phyloP scores from a whole-genome alignment of 2,113 vertebrate genomes.

The Solea senegalensis region DNA sequence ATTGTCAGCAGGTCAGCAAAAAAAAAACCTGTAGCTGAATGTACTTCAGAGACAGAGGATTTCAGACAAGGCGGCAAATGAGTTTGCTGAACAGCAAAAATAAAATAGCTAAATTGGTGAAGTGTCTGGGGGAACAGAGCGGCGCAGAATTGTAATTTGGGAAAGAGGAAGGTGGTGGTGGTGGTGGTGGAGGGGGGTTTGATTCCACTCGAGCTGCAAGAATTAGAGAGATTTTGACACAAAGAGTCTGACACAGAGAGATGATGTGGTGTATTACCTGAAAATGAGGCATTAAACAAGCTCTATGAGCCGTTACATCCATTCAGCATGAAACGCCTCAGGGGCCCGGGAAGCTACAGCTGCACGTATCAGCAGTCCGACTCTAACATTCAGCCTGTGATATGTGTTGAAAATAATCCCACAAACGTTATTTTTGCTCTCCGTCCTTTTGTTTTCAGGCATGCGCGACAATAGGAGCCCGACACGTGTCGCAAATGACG shows the following conservation, averaged over 20 bases:
- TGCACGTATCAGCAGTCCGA: no score
- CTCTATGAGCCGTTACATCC: no score
- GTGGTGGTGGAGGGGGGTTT: no score
- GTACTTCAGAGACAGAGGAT: slow-evolving; percentile 36
- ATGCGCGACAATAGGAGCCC: no score
- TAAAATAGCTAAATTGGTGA: slow-evolving; percentile 58
- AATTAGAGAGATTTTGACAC: slow-evolving; percentile 47
- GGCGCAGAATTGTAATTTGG: neutral
- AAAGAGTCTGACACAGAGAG: slow-evolving; percentile 33
- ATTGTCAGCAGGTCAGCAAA: slow-evolving; percentile 46
- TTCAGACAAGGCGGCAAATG: slow-evolving; percentile 33
- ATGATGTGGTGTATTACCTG: slow-evolving; percentile 36
- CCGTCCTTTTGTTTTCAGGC: no score
- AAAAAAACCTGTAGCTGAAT: slow-evolving; percentile 43
- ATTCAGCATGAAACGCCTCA: no score
- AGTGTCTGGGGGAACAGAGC: slow-evolving; percentile 45
- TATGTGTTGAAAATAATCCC: no score
- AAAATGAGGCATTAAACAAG: neutral
- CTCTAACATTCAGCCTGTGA: no score
- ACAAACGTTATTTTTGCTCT: no score
- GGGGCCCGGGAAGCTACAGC: no score
- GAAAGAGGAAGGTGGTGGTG: slow-evolving; percentile 13
- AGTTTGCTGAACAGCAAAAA: slow-evolving; percentile 51
- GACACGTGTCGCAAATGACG: no score
- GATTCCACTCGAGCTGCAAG: neutral